Evolutionary conservation across 2,888 invertebrate species (phyloP), one percentile per base, ranked within the genome.

Genomic region (Cheilosia vernalis): DNA sequence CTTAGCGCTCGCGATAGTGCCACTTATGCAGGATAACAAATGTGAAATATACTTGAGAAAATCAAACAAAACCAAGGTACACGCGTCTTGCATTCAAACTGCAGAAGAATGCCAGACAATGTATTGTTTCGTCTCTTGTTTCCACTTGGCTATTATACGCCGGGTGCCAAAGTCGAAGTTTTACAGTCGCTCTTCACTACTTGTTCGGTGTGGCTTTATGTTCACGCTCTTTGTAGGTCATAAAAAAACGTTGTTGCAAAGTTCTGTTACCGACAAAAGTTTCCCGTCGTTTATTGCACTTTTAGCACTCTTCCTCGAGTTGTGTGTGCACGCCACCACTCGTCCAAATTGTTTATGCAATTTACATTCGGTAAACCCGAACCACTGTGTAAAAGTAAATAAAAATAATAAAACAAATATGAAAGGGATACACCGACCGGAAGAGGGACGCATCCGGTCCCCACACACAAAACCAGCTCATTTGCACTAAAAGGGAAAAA

Each of bases 21-120:
- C 24, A 33, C 72, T 79, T 83, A 56, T 55, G 53, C 30, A 66
- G 80, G 69, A 84, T 84, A 74, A 84, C 80, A 84, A 76, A 85
- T 76, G 81, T 24, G 74, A 66, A 77, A 81, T 19, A 42, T 85
- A 67, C 76, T 85, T 67, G 77, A 73, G 67, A 27, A 67, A 81
- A 81, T 81, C 76, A 81, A 80, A 72, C 76, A 76, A 80, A 70
- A 76, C 49, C 61, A 66, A 42, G 53, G 47, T 33, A 47, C 33
- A 19, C 55, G 56, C 15, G 27, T 30, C 72, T 73, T 73, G 73
- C 67, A 74, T 69, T 64, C 13, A 27, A 19, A 61, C 55, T 56
- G n/a, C 10, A 15, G 19, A 42, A 10, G 60, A 13, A 19, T 17
- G 27, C 7, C 17, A 21, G 10, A 37, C 37, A 37, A 37, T 37